phyloP scores from a whole-genome alignment of 2,888 invertebrate species.

The Orthosia gracilis region DNA sequence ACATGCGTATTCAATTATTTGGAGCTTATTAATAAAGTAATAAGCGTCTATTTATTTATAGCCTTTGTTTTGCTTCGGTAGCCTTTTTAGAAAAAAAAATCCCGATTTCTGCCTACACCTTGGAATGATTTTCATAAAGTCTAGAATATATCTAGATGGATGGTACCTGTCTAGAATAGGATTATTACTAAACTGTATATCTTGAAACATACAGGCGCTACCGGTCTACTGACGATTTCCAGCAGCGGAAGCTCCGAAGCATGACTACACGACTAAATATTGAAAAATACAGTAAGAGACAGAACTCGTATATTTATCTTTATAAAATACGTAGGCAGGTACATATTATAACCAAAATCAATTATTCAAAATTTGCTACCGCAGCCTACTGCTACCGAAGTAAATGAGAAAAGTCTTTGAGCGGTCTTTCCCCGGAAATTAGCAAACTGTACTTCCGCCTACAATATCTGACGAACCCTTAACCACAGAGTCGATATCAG shows the following conservation, averaged over 20 bases:
- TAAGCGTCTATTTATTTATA: not conserved
- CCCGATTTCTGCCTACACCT: too few relatives aligned
- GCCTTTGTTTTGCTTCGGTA: not conserved
- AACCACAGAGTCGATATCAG: slow-evolving; percentile 46
- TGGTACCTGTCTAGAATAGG: not conserved
- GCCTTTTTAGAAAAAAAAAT: too few relatives aligned
- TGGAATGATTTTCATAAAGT: not conserved
- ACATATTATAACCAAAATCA: slow-evolving; percentile 14
- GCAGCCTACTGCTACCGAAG: not conserved
- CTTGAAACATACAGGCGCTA: not conserved
- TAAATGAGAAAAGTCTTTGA: slow-evolving; percentile 34
- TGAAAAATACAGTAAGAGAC: not conserved
- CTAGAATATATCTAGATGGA: not conserved
- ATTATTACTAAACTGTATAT: not conserved
- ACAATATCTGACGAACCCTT: slow-evolving; percentile 25
- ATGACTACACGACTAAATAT: slow-evolving; percentile 6
- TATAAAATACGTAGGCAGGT: not conserved
- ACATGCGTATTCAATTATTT: not conserved
- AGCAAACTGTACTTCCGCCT: slow-evolving; percentile 26
- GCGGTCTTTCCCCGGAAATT: slow-evolving; percentile 36
- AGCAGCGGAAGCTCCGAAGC: not conserved
- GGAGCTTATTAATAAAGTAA: not conserved
- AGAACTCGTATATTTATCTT: not conserved
- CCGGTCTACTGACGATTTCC: not conserved
- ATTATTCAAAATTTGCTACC: slow-evolving; percentile 5